phyloP scores from a whole-genome alignment of 2,888 invertebrate species.

The Pantelozetes paolii region DNA sequence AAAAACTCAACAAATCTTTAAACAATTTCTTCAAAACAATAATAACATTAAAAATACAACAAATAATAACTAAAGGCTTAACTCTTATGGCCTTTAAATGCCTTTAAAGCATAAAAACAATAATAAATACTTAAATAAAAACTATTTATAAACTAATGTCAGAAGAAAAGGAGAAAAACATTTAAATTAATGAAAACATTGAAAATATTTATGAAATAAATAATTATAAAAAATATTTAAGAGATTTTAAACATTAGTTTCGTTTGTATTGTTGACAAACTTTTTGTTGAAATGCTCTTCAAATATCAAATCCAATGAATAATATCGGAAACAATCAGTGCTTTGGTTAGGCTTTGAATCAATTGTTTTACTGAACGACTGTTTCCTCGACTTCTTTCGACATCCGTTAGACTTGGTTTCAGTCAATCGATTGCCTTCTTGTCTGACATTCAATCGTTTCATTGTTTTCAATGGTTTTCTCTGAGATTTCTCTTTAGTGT shows the following conservation, averaged over 20 bases:
- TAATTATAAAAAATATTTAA: not conserved
- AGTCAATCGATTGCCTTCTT: not conserved
- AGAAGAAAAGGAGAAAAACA: too few species aligned
- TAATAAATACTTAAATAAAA: too few species aligned
- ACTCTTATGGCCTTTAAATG: too few species aligned
- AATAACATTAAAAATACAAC: not conserved
- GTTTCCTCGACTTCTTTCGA: not conserved
- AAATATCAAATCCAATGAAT: not conserved
- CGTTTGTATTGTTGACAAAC: too few species aligned
- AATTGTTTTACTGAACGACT: not conserved
- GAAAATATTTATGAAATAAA: too few species aligned
- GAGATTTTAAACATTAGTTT: not conserved
- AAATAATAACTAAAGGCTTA: not conserved
- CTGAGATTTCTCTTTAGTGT: not conserved
- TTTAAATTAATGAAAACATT: too few species aligned
- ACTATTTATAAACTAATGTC: too few species aligned
- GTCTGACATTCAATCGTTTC: not conserved
- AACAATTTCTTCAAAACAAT: not conserved
- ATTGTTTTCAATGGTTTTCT: not conserved
- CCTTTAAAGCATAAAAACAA: too few species aligned
- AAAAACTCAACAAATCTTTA: not conserved
- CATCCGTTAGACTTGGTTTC: too few species aligned
- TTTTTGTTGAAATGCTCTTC: not conserved
- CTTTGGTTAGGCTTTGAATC: not conserved
- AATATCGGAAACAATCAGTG: not conserved